Evolutionary conservation across 2,888 invertebrate species (phyloP).

Genomic region (Acanthosepion esculentum): DNA sequence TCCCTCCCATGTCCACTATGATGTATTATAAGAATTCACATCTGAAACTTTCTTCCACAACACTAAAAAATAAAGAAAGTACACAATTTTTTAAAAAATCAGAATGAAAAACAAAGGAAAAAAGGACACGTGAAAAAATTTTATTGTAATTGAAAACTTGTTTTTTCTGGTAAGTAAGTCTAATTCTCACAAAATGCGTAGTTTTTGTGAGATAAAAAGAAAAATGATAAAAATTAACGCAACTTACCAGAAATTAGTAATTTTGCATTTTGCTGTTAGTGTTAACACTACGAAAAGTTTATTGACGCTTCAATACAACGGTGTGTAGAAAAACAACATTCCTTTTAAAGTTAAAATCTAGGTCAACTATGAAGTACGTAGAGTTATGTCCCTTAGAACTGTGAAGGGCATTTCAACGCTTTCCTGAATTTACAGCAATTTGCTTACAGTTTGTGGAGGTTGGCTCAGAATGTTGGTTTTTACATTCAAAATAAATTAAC

Average conservation of each 20-base stretch:
- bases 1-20: not conserved
- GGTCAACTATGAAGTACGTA: not conserved
- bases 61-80: not conserved
- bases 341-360: not conserved
- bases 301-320: not conserved
- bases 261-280: not conserved
- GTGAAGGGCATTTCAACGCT: not conserved
- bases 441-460: too few species aligned
- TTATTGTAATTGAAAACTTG: not conserved
- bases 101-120: not conserved
- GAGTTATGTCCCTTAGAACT: slow-evolving; percentile 22
- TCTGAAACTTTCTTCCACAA: not conserved
- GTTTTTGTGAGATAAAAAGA: not conserved
- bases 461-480: too few species aligned
- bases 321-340: not conserved
- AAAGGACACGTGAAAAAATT: too few species aligned
- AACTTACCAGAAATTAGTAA: not conserved
- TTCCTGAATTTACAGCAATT: too few species aligned
- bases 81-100: not conserved
- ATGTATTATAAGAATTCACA: not conserved
- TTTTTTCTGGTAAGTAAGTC: not conserved
- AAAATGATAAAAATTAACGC: not conserved
- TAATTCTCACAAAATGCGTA: not conserved
- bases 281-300: not conserved
- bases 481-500: too few species aligned